Conservation (phyloP, 2,113 vertebrate genomes). For the Paramisgurnus dabryanus region DNA sequence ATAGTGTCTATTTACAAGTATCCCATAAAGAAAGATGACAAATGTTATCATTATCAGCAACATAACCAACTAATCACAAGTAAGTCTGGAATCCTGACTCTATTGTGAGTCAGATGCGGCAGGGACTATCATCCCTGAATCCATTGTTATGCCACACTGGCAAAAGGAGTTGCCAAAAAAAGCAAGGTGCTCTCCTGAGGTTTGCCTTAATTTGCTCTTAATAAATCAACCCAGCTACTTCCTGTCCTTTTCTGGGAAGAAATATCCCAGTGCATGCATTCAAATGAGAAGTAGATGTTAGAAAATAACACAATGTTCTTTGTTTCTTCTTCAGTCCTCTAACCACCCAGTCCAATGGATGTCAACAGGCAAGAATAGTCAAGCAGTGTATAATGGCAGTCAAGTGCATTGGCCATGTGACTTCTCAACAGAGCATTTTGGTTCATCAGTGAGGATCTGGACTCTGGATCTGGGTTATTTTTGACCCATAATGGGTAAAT, state of each 20-base stretch:
- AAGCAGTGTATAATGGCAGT: too few relatives aligned
- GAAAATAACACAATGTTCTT: constrained; percentile 3
- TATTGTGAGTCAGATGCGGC: not conserved
- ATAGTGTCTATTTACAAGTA: not conserved
- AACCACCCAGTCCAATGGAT: too few relatives aligned
- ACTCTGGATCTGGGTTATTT: too few relatives aligned
- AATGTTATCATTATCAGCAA: not conserved
- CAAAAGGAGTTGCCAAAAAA: not conserved
- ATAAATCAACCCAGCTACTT: constrained; percentile 24
- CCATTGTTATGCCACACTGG: constrained; percentile 30
- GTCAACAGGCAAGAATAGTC: too few relatives aligned
- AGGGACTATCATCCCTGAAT: constrained; percentile 8
- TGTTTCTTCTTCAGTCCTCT: too few relatives aligned
- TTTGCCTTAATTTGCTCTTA: constrained; percentile 1
- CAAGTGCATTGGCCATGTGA: too few relatives aligned
- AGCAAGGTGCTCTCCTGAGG: not conserved
- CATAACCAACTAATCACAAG: not conserved
- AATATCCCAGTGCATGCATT: not conserved
- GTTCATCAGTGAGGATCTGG: too few relatives aligned
- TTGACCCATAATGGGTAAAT: too few relatives aligned
- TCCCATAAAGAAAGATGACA: not conserved
- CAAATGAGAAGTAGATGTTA: constrained; percentile 2
- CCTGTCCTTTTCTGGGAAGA: not conserved
- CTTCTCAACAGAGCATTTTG: too few relatives aligned
- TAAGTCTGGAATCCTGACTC: not conserved